These are phyloP conservation scores for Luffia ferchaultella DNA, from an alignment of 2,888 invertebrate genomes.

Conservation along the genomic window DNA sequence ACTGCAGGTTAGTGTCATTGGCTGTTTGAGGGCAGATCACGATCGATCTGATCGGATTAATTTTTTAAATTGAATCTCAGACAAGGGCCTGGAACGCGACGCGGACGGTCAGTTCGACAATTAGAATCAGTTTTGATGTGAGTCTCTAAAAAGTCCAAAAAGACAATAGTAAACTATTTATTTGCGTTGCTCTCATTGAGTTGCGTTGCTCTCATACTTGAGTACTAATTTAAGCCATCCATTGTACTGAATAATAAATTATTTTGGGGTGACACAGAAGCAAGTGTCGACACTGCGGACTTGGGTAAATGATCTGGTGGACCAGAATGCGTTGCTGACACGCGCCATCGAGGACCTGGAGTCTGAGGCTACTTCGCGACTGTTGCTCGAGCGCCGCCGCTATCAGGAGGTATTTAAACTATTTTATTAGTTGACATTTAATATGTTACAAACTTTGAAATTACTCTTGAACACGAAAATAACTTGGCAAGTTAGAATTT, in stretches of 20 bases:
- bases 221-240: not conserved
- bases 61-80: too few relatives aligned
- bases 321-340: constrained; percentile 73
- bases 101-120: too few relatives aligned
- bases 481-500: too few relatives aligned
- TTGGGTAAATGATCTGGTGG: constrained; percentile 73
- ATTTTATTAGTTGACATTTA: not conserved
- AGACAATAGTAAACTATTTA: too few relatives aligned
- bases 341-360: constrained; percentile 74
- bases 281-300: constrained; percentile 69
- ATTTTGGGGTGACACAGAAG: constrained; percentile 41
- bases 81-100: too few relatives aligned
- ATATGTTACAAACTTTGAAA: not conserved
- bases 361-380: constrained; percentile 67
- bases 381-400: constrained; percentile 44
- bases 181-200: too few relatives aligned
- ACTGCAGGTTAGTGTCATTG: constrained; percentile 27
- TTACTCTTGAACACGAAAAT: not conserved
- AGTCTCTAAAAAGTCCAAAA: too few relatives aligned
- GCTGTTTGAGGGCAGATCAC: too few relatives aligned
- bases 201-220: too few relatives aligned
- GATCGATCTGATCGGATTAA: too few relatives aligned
- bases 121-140: too few relatives aligned
- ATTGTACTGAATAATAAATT: not conserved
- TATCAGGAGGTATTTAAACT: constrained; percentile 30